A percentile compares a stretch with the other conserved stretches of the same genome.
phyloP scores from a whole-genome alignment of 2,797 vertebrate species.

The Malacoctenus gilli region DNA sequence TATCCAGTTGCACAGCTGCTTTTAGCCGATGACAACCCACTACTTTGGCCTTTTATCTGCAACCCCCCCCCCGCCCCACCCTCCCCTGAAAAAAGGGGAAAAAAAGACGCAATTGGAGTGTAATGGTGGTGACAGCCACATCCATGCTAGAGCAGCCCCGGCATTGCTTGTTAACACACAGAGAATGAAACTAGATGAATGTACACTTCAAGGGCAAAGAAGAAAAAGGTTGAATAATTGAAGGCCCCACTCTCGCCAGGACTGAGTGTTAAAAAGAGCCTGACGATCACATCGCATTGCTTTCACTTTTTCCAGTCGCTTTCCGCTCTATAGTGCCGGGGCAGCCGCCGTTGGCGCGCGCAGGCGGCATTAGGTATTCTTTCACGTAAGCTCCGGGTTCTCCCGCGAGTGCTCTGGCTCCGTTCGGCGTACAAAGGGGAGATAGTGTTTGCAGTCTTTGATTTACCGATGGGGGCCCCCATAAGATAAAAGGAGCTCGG shows the following conservation, averaged over 20 bases:
- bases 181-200: constrained; percentile 71
- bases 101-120: constrained; percentile 62
- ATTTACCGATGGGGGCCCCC: constrained; percentile 65
- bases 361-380: constrained; percentile 77
- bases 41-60: constrained; percentile 46
- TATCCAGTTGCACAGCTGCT: constrained; percentile 19
- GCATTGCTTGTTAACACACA: constrained; percentile 74
- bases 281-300: constrained; percentile 73
- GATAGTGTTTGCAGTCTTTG: constrained; percentile 74
- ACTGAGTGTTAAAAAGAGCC: constrained; percentile 69
- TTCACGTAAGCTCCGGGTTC: constrained; percentile 61
- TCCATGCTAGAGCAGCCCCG: constrained; percentile 63
- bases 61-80: constrained; percentile 1
- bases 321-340: constrained; percentile 60
- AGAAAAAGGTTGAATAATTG: constrained; percentile 79
- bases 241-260: constrained; percentile 65
- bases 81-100: too few species aligned
- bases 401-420: constrained; percentile 62
- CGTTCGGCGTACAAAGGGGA: constrained; percentile 71
- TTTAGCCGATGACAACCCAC: constrained; percentile 49
- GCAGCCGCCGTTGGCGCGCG: constrained; percentile 46
- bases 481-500: constrained; percentile 66
- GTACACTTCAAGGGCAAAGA: constrained; percentile 74
- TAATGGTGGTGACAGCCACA: constrained; percentile 73
- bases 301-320: constrained; percentile 71